Evolutionary conservation across 2,797 vertebrate species (phyloP).

Genomic region (Microhierax caerulescens): DNA sequence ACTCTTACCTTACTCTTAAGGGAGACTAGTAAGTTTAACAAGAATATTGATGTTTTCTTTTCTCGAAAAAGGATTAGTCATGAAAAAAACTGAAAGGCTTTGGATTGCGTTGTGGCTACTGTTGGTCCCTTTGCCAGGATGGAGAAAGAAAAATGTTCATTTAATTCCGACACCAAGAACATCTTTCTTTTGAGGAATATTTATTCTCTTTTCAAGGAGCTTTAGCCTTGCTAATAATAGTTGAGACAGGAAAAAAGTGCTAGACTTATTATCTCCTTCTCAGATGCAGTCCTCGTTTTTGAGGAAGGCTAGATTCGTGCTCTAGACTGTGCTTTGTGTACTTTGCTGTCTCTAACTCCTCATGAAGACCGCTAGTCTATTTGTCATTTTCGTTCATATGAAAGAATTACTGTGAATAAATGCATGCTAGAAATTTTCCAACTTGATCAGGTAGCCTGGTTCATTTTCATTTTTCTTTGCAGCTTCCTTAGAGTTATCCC

Average conservation of each 20-base stretch:
- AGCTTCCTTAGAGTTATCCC: not conserved
- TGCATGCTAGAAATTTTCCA: not conserved
- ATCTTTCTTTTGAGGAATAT: not conserved
- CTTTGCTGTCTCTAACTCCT: not conserved
- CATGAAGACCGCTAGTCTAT: not conserved
- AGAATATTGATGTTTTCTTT: not conserved
- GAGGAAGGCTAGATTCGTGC: not conserved
- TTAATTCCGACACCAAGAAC: not conserved
- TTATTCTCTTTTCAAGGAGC: not conserved
- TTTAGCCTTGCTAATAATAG: not conserved
- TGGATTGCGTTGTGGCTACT: not conserved
- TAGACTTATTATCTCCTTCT: not conserved
- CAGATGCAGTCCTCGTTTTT: not conserved
- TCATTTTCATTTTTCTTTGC: not conserved
- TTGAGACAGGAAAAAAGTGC: not conserved
- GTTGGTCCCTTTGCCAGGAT: not conserved
- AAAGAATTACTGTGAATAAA: not conserved
- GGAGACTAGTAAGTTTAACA: not conserved
- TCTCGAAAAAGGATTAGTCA: not conserved
- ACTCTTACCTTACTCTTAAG: not conserved
- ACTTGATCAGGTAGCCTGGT: not conserved
- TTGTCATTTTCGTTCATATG: not conserved
- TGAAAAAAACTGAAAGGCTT: not conserved
- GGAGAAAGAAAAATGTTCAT: not conserved
- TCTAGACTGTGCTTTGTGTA: not conserved